Evolutionary conservation across 1,140 invertebrate genomes (phyloP).

Genomic region (Aricia agestis): DNA sequence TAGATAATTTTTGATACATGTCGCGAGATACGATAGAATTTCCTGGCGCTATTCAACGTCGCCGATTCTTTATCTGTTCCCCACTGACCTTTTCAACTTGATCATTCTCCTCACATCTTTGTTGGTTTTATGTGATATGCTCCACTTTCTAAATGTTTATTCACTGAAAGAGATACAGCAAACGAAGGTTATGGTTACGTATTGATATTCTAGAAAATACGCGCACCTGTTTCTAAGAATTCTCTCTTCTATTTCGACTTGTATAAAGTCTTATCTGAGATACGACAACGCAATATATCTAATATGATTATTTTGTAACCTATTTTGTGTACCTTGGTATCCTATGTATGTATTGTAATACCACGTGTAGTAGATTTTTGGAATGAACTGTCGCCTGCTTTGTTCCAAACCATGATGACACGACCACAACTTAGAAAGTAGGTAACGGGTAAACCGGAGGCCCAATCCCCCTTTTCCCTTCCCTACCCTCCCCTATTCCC

Average conservation of each 20-base stretch:
- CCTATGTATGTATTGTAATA: no score
- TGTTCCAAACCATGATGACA: no score
- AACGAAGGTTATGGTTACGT: background rate
- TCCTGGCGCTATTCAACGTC: background rate
- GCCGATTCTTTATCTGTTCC: constrained; percentile 11
- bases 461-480: no score
- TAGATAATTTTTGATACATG: constrained; percentile 3
- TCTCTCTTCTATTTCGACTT: background rate
- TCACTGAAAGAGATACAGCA: background rate
- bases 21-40: background rate
- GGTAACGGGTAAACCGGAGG: no score
- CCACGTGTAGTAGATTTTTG: no score
- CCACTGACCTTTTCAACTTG: constrained; percentile 9
- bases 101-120: constrained; percentile 8
- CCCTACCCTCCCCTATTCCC: no score
- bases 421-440: no score
- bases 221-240: background rate
- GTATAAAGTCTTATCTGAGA: background rate
- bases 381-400: no score
- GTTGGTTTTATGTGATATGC: background rate
- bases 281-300: no score
- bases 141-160: background rate
- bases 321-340: no score
- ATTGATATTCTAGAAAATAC: background rate
- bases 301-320: background rate